Base-by-base conservation (phyloP, 2,888 invertebrate species). In the Phlogophora meticulosa region DNA sequence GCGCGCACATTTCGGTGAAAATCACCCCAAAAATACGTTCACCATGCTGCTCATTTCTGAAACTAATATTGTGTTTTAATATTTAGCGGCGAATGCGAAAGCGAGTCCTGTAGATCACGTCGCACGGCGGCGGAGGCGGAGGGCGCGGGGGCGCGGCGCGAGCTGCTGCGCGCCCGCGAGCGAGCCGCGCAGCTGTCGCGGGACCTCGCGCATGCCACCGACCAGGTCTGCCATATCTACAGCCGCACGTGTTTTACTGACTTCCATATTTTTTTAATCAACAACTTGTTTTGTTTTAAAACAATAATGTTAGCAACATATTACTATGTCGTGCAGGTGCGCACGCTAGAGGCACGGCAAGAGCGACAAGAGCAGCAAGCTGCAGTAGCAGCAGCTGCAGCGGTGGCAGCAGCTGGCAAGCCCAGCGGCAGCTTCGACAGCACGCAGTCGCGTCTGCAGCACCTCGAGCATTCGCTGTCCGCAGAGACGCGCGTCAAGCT, bases 401-500 rank as follows among this genome's bases (percentile, higher is more conserved):
- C 66, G 0, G 63, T 28, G 10, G 69, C 75, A 48, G 51, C 72
- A 61, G 55, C 52, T 65, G 69, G 42, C 28, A 22, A 34, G 42
- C 42, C 62, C 62, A 49, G 98, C 40, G 56, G 94, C 98, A 77
- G 96, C 69, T 62, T 68, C 66, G 98, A 98, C 63, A 85, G 97
- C 76, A 96, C 99, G 95, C 98, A 98, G 93, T 99, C 99, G 90
- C 98, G 99, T 90, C 98, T 98, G 90, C 94, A 97, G 85, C 98
- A 99, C 90, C 96, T 99, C 85, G 99, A 99, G 95, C 98, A 98
- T 89, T 98, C 98, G 88, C 96, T 99, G 82, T 98, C 98, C 76
- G 98, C 99, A 53, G 99, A 99, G 96, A 99, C 99, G 82, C 97
- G 99, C 86, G 98, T 99, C 94, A 99, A 99, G 96, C 97, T 99